Conservation (phyloP, 1,140 invertebrate genomes). For the Frieseomelitta varia region DNA sequence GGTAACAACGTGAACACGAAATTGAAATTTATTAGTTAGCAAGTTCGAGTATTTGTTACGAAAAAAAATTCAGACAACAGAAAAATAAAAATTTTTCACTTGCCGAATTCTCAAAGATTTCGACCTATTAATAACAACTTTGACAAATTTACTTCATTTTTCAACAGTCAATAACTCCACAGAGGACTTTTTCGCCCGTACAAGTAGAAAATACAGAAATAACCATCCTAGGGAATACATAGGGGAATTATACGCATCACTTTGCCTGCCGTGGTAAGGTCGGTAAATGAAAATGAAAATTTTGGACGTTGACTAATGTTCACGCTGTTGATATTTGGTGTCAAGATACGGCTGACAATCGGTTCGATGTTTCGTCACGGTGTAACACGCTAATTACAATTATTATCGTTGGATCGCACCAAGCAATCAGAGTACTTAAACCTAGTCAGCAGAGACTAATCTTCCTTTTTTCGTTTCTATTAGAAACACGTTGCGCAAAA, state of each 20-base stretch:
- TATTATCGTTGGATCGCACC: not conserved
- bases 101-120: no score
- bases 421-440: not conserved
- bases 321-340: no score
- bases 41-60: no score
- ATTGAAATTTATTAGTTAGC: no score
- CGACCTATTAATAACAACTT: no score
- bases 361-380: not conserved
- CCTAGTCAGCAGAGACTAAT: not conserved
- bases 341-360: not conserved
- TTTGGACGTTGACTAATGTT: not conserved
- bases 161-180: no score
- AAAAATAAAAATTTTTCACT: no score
- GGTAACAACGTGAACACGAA: no score
- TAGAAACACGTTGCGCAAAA: not conserved
- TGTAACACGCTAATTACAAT: not conserved
- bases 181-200: not conserved
- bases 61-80: no score
- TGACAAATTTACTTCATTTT: no score
- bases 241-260: slow-evolving; percentile 3
- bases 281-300: slow-evolving; percentile 1
- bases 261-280: not conserved
- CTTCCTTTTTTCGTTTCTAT: not conserved
- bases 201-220: not conserved
- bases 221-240: slow-evolving; percentile 5